Evolutionary conservation across 2,113 vertebrate genomes (phyloP).

Genomic region (Nettapus auritus): DNA sequence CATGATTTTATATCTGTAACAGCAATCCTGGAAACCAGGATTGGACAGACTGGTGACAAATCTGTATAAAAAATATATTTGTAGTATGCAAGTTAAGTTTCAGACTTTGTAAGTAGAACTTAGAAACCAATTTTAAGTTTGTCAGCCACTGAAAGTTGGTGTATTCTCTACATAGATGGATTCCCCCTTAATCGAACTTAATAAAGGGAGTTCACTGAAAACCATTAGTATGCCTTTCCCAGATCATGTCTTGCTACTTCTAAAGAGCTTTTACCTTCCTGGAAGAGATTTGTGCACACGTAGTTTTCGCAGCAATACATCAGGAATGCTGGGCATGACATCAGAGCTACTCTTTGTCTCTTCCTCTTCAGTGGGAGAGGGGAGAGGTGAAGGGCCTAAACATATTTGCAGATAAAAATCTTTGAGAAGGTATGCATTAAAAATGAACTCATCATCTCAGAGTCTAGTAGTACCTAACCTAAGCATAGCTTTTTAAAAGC

Average conservation of each 20-base stretch:
- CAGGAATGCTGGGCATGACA: slow-evolving; percentile 94
- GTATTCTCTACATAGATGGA: background rate
- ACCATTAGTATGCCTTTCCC: background rate
- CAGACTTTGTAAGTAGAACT: background rate
- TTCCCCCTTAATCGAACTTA: background rate
- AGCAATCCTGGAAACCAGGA: background rate
- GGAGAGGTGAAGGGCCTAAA: slow-evolving; percentile 78
- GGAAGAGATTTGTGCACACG: slow-evolving; percentile 89
- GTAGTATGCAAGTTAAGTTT: background rate
- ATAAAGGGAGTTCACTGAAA: background rate
- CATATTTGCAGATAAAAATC: background rate
- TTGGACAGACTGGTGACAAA: background rate
- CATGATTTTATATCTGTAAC: background rate
- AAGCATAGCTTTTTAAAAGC: background rate
- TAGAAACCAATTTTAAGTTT: background rate
- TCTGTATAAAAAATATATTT: background rate
- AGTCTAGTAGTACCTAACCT: background rate
- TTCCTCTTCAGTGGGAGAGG: slow-evolving; percentile 74
- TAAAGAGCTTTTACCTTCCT: slow-evolving; percentile 82
- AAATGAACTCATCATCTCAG: background rate
- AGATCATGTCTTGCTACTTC: background rate
- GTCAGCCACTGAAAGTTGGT: background rate
- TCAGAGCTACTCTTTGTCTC: slow-evolving; percentile 85
- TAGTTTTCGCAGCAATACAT: slow-evolving; percentile 91
- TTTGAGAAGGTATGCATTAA: background rate